phyloP scores from a whole-genome alignment of 92 coral and sea anemone genomes.

The Epizoanthus ramosus region DNA sequence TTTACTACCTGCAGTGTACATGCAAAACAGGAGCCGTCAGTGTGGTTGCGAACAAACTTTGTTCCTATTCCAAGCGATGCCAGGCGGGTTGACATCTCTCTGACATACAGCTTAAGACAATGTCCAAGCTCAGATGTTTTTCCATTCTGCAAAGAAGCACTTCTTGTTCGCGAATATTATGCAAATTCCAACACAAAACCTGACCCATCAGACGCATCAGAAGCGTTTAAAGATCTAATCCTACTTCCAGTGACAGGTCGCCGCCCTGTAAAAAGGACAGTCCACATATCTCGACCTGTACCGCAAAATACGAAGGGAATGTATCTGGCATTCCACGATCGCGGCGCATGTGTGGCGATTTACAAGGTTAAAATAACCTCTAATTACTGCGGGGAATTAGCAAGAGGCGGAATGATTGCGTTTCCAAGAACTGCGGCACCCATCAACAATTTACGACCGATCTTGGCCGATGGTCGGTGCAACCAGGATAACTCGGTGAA shows the following conservation, averaged over 20 bases:
- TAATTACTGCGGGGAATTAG: conserved; percentile 21
- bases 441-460: not conserved
- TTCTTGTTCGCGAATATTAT: not conserved
- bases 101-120: not conserved
- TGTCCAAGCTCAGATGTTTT: not conserved
- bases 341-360: conserved; percentile 28
- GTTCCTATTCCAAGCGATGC: not conserved
- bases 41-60: conserved; percentile 12
- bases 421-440: conserved; percentile 20
- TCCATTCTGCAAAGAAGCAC: conserved; percentile 8
- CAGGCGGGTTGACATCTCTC: conserved; percentile 18
- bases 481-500: conserved; percentile 15
- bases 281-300: conserved; percentile 9
- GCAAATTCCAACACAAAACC: not conserved
- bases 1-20: not conserved
- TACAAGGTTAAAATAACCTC: not conserved
- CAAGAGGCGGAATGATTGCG: not conserved
- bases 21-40: not conserved
- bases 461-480: conserved; percentile 14
- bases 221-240: not conserved
- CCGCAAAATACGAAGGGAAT: not conserved
- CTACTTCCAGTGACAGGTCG: not conserved
- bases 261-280: not conserved
- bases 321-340: conserved; percentile 23
- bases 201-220: not conserved